A percentile compares a stretch with the other conserved stretches of the same genome.
These are phyloP conservation scores for Cervus canadensis DNA, from an alignment of 2,113 vertebrate genomes.

Conservation along the genomic window DNA sequence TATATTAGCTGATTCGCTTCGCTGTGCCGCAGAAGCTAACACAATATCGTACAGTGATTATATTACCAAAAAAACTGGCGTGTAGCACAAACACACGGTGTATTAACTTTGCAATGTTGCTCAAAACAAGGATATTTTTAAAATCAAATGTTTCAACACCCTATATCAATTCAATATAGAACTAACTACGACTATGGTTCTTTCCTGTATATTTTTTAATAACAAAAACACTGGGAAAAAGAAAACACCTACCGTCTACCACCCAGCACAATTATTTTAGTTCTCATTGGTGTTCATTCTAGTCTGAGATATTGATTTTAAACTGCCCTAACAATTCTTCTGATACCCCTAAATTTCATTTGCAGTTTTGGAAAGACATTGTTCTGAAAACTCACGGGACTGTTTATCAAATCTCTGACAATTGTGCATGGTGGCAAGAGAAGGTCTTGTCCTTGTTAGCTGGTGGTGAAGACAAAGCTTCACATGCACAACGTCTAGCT, in stretches of 20 bases:
- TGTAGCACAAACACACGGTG: neutral
- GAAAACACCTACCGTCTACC: neutral
- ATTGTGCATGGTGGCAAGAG: neutral
- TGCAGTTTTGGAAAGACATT: neutral
- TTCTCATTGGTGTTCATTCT: neutral
- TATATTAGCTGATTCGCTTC: neutral
- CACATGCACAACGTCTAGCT: neutral
- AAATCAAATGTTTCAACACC: neutral
- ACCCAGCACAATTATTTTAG: constrained; percentile 1
- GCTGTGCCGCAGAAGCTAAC: neutral
- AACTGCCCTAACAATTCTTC: neutral
- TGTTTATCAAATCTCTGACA: neutral
- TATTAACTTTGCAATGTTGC: neutral
- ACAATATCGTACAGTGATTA: accelerated
- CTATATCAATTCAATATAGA: neutral
- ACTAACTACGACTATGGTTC: neutral
- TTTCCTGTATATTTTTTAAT: neutral
- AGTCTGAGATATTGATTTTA: neutral
- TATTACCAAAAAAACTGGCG: neutral
- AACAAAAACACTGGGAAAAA: neutral
- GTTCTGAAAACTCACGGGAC: neutral
- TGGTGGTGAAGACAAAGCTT: neutral
- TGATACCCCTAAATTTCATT: constrained; percentile 13
- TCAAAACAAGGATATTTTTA: neutral
- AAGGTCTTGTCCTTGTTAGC: neutral